Base-by-base conservation (phyloP, 2,888 invertebrate genomes). In the Pemphredon lugubris region DNA sequence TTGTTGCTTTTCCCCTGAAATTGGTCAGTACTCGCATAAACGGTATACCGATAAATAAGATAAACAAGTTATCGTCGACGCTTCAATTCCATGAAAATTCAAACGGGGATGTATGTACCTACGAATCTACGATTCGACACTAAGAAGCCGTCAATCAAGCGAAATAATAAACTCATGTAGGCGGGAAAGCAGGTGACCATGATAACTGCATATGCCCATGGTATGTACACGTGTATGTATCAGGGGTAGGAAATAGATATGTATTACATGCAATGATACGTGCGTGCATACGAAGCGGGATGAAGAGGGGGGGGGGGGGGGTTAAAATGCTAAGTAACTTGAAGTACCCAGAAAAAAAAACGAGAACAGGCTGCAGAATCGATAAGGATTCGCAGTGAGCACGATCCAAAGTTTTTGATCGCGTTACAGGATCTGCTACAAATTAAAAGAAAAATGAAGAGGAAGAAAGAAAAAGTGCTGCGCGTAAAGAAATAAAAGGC, bases 401-500 rank as follows among this genome's bases (percentile, higher is more conserved):
- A 66, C 45, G 58, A 60, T 51, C 59, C 40, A 37, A 37, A 66
- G 34, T n/a, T n/a, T n/a, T n/a, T n/a, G n/a, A n/a, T n/a, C n/a
- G n/a, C n/a, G n/a, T n/a, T n/a, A 58, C 26, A 50, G 18, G 51
- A 60, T 59, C 45, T 61, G 57, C 50, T 67, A 44, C 45, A 61
- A 64, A 63, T 32, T 59, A 55, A 58, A 60, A n/a, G n/a, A n/a
- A n/a, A n/a, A n/a, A n/a, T n/a, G n/a, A n/a, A n/a, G n/a, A n/a
- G n/a, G n/a, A n/a, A n/a, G n/a, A n/a, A n/a, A n/a, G 16, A 54
- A 9, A 54, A 53, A 57, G 54, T 70, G 58, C 74, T 66, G 58
- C 75, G 75, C 75, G 59, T 65, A 74, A 75, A 75, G 47, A 67
- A 76, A 60, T 74, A 68, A 71, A 69, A 79, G 83, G 81, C 81